A percentile compares a stretch with the other conserved stretches of the same genome.
phyloP scores from a whole-genome alignment of 2,888 invertebrate genomes.

The Catocala sponsa region DNA sequence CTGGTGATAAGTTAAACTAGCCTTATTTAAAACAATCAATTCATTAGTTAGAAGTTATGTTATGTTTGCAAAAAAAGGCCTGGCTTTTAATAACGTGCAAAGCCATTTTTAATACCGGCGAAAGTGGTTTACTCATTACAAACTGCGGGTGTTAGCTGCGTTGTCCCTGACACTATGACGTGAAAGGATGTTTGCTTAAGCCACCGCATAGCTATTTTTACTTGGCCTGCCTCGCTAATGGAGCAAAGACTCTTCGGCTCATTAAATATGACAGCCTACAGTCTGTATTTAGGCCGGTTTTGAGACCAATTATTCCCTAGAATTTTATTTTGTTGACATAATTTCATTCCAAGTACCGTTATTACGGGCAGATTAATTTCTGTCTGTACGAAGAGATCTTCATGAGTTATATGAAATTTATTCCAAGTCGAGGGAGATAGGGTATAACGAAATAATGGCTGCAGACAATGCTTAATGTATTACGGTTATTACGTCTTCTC shows the following conservation, averaged over 20 bases:
- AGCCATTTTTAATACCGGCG: slow-evolving; percentile 16
- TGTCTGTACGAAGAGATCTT: neutral
- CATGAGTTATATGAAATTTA: neutral
- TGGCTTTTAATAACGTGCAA: neutral
- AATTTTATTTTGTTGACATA: neutral
- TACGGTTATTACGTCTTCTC: neutral
- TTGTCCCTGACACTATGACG: slow-evolving; percentile 58
- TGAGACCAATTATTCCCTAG: neutral
- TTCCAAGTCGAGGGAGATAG: neutral
- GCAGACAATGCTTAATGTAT: slow-evolving; percentile 1
- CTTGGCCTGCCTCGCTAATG: slow-evolving; percentile 49
- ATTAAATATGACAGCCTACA: slow-evolving; percentile 30
- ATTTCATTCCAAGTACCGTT: neutral
- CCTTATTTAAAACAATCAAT: too few relatives aligned
- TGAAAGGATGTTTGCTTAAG: slow-evolving; percentile 66
- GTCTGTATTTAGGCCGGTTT: neutral
- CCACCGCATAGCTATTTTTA: slow-evolving; percentile 58
- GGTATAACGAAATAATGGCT: neutral
- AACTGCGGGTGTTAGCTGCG: slow-evolving; percentile 23
- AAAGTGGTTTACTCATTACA: slow-evolving; percentile 38
- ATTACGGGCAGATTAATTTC: neutral
- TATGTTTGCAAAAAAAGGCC: neutral
- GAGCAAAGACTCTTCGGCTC: slow-evolving; percentile 43
- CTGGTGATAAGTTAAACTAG: too few relatives aligned
- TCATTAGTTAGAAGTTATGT: too few relatives aligned